Evolutionary conservation across 30 jellyfish, hydroid and myxozoan genomes (phyloP).

Genomic region (Cassiopea andromeda): DNA sequence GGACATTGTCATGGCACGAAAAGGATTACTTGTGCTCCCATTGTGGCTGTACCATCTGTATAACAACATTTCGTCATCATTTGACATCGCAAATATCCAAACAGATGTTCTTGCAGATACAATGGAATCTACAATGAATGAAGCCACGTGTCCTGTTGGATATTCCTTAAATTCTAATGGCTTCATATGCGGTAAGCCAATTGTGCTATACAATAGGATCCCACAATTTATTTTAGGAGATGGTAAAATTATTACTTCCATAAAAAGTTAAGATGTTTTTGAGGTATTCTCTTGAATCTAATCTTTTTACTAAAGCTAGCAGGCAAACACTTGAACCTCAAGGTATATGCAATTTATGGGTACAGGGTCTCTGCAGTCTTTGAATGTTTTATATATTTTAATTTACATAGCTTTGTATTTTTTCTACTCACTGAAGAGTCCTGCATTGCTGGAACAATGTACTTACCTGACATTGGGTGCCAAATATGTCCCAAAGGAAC

Average conservation of each 20-base stretch:
- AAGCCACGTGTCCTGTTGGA: conserved; percentile 51
- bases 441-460: conserved; percentile 77
- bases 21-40: conserved; percentile 53
- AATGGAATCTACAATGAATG: conserved; percentile 22
- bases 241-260: too few species aligned
- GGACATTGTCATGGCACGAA: conserved; percentile 63
- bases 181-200: conserved; percentile 69
- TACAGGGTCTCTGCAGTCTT: too few species aligned
- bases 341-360: too few species aligned
- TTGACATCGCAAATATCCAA: conserved; percentile 12
- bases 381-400: too few species aligned
- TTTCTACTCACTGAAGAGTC: conserved; percentile 9
- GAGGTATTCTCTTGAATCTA: background rate
- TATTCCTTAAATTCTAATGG: conserved; percentile 60
- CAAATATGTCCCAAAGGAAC: conserved; percentile 46
- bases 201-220: too few species aligned
- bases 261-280: too few species aligned
- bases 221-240: too few species aligned
- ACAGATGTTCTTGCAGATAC: conserved; percentile 55
- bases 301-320: too few species aligned
- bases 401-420: too few species aligned
- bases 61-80: conserved; percentile 29
- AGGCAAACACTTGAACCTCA: too few species aligned
- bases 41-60: conserved; percentile 45
- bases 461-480: conserved; percentile 46